A percentile compares a stretch with the other conserved stretches of the same genome.
Conservation (phyloP, 2,113 vertebrate species). For the Poeciliopsis retropinna region DNA sequence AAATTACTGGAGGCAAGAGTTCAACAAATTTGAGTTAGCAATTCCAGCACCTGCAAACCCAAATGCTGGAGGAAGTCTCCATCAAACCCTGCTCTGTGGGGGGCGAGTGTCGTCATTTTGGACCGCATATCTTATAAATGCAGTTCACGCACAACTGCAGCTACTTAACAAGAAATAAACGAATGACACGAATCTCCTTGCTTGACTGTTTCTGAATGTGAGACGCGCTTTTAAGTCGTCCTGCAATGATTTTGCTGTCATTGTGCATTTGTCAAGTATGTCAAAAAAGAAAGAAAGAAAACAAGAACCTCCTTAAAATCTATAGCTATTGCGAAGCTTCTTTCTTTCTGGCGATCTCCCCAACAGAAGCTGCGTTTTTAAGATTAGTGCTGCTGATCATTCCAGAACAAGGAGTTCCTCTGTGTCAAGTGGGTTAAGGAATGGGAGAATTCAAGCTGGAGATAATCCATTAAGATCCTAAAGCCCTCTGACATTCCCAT, state of each 20-base stretch:
- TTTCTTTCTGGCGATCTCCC: constrained; percentile 5
- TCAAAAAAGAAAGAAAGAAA: background rate
- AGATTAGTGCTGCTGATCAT: constrained; percentile 45
- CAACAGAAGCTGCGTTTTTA: constrained; percentile 28
- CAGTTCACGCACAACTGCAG: background rate
- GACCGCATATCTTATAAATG: background rate
- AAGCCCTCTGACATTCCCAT: constrained; percentile 45
- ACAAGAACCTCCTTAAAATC: background rate
- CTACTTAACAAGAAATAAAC: background rate
- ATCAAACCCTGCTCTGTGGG: too few species aligned
- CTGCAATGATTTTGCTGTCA: background rate
- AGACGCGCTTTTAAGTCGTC: background rate
- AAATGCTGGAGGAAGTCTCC: too few species aligned
- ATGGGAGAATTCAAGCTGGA: constrained; percentile 46
- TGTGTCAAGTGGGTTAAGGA: constrained; percentile 55
- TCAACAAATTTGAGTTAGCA: background rate
- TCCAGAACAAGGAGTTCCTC: constrained; percentile 62
- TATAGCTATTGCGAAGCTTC: background rate
- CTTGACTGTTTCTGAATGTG: background rate
- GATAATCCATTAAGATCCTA: constrained; percentile 59
- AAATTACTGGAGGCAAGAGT: background rate
- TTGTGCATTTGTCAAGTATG: background rate
- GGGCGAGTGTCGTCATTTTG: background rate
- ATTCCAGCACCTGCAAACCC: background rate
- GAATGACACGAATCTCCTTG: background rate